These are phyloP conservation scores for Cricetomys ansorgei DNA, from an alignment of 2,113 vertebrate species.

Conservation along the genomic window DNA sequence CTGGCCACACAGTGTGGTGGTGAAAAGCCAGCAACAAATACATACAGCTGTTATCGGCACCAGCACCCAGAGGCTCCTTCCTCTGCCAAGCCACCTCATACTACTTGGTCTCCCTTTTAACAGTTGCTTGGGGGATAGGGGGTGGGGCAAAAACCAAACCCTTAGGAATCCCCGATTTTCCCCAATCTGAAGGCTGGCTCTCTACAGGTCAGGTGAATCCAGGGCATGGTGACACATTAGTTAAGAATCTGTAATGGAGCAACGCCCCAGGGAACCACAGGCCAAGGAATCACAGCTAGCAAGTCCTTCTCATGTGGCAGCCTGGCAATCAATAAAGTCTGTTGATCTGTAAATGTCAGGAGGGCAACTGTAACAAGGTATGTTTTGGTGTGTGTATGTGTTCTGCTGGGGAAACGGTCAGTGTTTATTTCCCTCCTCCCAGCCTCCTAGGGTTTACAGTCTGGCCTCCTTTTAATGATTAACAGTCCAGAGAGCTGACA, in stretches of 20 bases:
- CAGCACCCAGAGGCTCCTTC: not conserved
- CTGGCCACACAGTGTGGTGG: not conserved
- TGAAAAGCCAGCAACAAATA: not conserved
- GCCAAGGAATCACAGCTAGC: not conserved
- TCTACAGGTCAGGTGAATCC: not conserved
- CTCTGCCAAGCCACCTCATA: not conserved
- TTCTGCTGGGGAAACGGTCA: conserved; percentile 63
- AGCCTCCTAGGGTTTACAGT: conserved; percentile 55
- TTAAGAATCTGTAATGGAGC: conserved; percentile 24
- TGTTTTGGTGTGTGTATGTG: not conserved
- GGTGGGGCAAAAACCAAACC: no score
- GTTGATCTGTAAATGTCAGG: not conserved
- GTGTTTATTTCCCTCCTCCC: conserved; percentile 71
- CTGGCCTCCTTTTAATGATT: conserved; percentile 78
- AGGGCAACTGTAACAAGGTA: conserved; percentile 32
- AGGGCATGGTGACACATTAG: not conserved
- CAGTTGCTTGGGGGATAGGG: not conserved
- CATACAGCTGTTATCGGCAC: fast-evolving
- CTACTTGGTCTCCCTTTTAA: not conserved
- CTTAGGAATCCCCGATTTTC: not conserved
- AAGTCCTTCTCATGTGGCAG: not conserved
- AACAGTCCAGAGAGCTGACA: conserved; percentile 63
- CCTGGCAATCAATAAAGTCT: not conserved
- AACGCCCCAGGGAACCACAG: not conserved
- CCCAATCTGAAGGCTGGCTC: not conserved